Percentiles rank a stretch among this genome's conserved stretches.
These are phyloP conservation scores for Biston betularia DNA, from an alignment of 2,888 invertebrate genomes.

Conservation along the genomic window DNA sequence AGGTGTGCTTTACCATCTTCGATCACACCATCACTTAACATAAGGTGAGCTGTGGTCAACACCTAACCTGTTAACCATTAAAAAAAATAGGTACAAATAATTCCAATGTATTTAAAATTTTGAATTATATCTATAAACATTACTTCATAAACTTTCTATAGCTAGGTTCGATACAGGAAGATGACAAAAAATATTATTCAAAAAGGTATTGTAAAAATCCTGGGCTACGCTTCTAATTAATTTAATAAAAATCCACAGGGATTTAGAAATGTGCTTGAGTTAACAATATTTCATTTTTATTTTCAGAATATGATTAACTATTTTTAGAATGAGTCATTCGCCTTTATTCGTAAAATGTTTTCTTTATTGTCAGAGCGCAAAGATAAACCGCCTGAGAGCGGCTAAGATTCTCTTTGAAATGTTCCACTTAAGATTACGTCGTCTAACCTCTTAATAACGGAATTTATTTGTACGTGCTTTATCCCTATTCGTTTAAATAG, in stretches of 20 bases:
- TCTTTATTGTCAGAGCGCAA: conserved; percentile 5
- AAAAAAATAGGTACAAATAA: neutral
- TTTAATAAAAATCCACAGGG: neutral
- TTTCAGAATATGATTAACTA: neutral
- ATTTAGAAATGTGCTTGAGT: neutral
- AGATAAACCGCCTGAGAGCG: conserved; percentile 22
- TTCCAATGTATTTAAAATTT: neutral
- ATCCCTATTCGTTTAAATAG: conserved; percentile 18
- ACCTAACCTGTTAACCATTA: too few species aligned
- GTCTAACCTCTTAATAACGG: conserved; percentile 12
- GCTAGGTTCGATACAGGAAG: neutral
- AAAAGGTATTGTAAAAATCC: neutral
- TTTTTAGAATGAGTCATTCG: neutral
- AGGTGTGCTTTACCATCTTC: too few species aligned
- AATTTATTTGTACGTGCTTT: conserved; percentile 25
- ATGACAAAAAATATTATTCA: neutral
- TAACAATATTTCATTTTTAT: neutral
- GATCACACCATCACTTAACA: too few species aligned
- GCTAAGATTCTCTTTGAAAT: conserved; percentile 2
- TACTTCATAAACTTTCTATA: too few species aligned
- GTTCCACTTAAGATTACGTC: conserved; percentile 8
- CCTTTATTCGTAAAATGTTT: neutral
- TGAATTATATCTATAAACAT: too few species aligned
- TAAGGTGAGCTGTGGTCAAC: too few species aligned
- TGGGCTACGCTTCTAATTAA: neutral